Base-by-base conservation (phyloP, 2,113 vertebrate species). In the Spea bombifrons region DNA sequence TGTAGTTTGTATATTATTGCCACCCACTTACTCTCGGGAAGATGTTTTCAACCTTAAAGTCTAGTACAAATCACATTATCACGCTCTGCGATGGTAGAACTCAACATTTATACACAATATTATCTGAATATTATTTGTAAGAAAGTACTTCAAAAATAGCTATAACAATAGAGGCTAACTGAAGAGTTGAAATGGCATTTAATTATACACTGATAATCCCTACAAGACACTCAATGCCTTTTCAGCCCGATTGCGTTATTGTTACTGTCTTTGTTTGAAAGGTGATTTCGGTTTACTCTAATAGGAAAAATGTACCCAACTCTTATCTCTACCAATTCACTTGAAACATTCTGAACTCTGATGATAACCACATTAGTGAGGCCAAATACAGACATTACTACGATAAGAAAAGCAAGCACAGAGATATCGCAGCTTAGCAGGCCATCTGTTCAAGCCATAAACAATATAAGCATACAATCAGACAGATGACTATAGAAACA, bases 291-390 rank as follows among this genome's bases (percentile, higher is more conserved):
- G 68, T 53, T 66, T 67, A 73, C 44, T 43, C 71, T 73, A 80
- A 80, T 67, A 73, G 77, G 46, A 67, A 70, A 73, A 67, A 57
- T 67, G 47, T 73, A 64, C 48, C 64, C 63, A 46, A 13, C 64
- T 48, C 71, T 80, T 80, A 73, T 80, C 77, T 65, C 46, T 55
- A 64, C 71, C 71, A 80, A 73, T 80, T 80, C 77, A 80, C 72
- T 73, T 59, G 71, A 48, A 73, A 46, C 77, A 66, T 73, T 73
- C 77, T 80, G 77, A 49, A 49, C 77, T 73, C 16, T 10, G 16
- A 61, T 59, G 77, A 80, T 80, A 80, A 80, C 71, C 77, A 73
- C 63, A 80, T 80, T 73, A 80, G 77, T 53, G 64, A 73, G 44
- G 71, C 67, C 66, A 71, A 70, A 80, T 72, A 80, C 52, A 73